phyloP scores from a whole-genome alignment of 1,140 invertebrate species.

The Nasonia vitripennis region DNA sequence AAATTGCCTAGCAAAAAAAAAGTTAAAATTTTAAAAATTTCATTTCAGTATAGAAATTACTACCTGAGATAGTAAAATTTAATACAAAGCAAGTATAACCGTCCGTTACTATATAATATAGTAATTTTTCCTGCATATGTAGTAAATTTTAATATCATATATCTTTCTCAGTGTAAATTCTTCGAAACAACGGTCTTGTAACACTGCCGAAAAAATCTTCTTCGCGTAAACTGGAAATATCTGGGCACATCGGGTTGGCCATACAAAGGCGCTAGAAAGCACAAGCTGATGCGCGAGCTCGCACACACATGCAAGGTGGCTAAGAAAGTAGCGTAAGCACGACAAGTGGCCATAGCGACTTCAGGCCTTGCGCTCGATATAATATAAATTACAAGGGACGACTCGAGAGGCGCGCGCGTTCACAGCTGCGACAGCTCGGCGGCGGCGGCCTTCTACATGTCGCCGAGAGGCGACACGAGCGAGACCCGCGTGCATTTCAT shows the following conservation, averaged over 20 bases:
- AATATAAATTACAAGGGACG: conserved; percentile 20
- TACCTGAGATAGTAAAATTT: too few relatives aligned
- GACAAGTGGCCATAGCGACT: conserved; percentile 32
- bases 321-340: conserved; percentile 19
- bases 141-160: too few relatives aligned
- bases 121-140: too few relatives aligned
- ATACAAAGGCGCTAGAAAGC: conserved; percentile 1
- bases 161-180: too few relatives aligned
- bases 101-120: too few relatives aligned
- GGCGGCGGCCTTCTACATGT: neutral
- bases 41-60: too few relatives aligned
- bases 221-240: conserved; percentile 9
- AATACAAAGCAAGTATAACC: too few relatives aligned
- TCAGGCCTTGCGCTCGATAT: conserved; percentile 10
- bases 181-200: too few relatives aligned
- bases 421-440: conserved; percentile 56
- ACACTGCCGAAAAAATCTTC: neutral
- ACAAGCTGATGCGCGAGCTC: neutral
- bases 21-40: too few relatives aligned
- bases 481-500: conserved; percentile 57
- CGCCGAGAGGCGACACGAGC: conserved; percentile 54
- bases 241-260: neutral
- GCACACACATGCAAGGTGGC: neutral
- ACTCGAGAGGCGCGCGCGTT: conserved; percentile 55
- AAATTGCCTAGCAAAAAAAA: too few relatives aligned